Evolutionary conservation across 2,888 invertebrate species (phyloP).

Genomic region (Brachypterus glaber): DNA sequence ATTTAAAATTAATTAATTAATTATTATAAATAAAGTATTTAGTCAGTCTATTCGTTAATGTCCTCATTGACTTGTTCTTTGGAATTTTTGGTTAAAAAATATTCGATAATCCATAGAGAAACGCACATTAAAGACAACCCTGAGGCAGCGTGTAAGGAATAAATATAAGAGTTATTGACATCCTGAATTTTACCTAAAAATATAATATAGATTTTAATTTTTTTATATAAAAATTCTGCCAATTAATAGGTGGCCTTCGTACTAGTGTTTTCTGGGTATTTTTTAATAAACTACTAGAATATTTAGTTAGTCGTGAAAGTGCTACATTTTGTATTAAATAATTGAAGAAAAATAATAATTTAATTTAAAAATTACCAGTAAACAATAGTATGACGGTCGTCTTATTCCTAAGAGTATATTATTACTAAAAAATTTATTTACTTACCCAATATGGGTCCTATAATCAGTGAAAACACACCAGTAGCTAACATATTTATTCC

Average conservation of each 20-base stretch:
- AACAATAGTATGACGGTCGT: neutral
- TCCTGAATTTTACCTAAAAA: conserved; percentile 28
- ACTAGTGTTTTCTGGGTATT: no score
- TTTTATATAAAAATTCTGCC: no score
- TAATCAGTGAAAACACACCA: conserved; percentile 32
- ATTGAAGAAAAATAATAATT: neutral
- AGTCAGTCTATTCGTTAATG: no score
- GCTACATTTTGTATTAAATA: no score
- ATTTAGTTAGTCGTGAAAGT: no score
- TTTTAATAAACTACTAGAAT: no score
- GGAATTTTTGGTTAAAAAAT: conserved; percentile 1
- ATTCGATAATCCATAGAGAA: conserved; percentile 24
- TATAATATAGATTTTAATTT: no score
- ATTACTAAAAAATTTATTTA: conserved; percentile 2
- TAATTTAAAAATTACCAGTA: neutral
- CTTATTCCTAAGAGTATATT: no score
- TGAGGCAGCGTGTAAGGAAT: conserved; percentile 27
- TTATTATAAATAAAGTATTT: no score
- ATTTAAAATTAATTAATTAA: no score
- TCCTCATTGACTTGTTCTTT: neutral
- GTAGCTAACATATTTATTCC: conserved; percentile 37
- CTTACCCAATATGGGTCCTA: conserved; percentile 39
- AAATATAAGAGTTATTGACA: conserved; percentile 22
- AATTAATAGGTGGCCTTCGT: no score
- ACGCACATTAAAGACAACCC: conserved; percentile 26